phyloP scores from a whole-genome alignment of 1,140 invertebrate genomes.

The Zelostemma sp. region DNA sequence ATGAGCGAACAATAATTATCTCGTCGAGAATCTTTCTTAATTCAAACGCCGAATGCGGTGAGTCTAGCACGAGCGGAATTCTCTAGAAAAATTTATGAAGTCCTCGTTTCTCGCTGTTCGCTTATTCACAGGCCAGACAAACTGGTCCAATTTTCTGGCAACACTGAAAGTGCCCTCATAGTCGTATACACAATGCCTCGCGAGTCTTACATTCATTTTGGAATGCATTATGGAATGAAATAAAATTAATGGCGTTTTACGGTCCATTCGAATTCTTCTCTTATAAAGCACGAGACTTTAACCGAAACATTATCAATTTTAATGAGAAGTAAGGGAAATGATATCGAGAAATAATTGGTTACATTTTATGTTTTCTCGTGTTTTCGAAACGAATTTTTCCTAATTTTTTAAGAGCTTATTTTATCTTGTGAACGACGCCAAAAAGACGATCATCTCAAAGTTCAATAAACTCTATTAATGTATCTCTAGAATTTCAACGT shows the following conservation, averaged over 20 bases:
- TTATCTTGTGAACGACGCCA: no score
- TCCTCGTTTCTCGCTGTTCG: conserved; percentile 46
- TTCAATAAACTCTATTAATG: no score
- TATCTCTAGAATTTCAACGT: no score
- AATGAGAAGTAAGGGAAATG: no score
- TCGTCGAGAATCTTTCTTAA: conserved; percentile 53
- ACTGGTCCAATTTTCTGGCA: conserved; percentile 52
- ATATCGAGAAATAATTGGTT: no score
- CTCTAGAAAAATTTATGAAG: conserved; percentile 51
- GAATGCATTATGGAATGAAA: conserved; percentile 33
- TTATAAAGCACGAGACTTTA: not conserved
- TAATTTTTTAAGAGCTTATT: no score
- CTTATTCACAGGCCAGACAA: conserved; percentile 48
- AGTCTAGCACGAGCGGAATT: conserved; percentile 50
- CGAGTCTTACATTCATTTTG: conserved; percentile 36
- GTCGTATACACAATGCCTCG: conserved; percentile 35
- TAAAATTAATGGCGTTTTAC: conserved; percentile 19
- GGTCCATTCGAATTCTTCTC: conserved; percentile 2
- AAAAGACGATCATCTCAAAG: no score
- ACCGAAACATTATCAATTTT: not conserved
- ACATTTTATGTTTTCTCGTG: no score
- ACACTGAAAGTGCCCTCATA: conserved; percentile 37
- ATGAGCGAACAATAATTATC: conserved; percentile 28
- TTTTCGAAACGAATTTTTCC: no score
- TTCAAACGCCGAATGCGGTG: conserved; percentile 50